Percentiles rank a stretch among this genome's conserved stretches.
These are phyloP conservation scores for Misgurnus anguillicaudatus DNA, from an alignment of 2,113 vertebrate species.

Conservation along the genomic window DNA sequence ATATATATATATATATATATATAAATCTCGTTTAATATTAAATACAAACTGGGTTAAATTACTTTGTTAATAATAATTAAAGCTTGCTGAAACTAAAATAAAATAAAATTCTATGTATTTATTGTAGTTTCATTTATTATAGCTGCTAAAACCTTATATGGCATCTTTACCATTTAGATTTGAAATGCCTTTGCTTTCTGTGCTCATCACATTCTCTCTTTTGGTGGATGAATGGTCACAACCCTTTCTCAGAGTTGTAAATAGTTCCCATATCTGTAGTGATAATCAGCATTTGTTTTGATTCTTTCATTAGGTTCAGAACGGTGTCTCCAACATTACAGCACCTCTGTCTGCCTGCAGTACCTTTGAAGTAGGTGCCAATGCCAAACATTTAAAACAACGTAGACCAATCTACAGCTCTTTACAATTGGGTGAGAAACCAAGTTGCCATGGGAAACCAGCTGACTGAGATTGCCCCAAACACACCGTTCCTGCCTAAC, in stretches of 20 bases:
- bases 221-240: not conserved
- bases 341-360: conserved; percentile 52
- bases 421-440: conserved; percentile 61
- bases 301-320: conserved; percentile 67
- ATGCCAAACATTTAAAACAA: conserved; percentile 62
- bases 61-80: no score
- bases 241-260: not conserved
- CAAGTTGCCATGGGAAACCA: conserved; percentile 84
- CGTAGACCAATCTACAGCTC: conserved; percentile 58
- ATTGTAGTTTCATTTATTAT: not conserved
- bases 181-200: not conserved
- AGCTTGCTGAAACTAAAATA: no score
- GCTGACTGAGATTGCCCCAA: conserved; percentile 83
- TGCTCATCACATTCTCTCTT: not conserved
- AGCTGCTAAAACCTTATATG: not conserved
- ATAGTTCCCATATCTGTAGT: conserved; percentile 32
- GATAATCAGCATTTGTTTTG: conserved; percentile 53
- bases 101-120: not conserved
- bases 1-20: no score
- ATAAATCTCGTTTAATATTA: no score
- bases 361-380: conserved; percentile 61
- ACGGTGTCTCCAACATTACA: conserved; percentile 46
- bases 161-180: not conserved
- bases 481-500: conserved; percentile 78
- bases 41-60: no score